Evolutionary conservation across 2,113 vertebrate genomes (phyloP), one percentile per base, ranked within the genome.

Genomic region (Aptenodytes forsteri): DNA sequence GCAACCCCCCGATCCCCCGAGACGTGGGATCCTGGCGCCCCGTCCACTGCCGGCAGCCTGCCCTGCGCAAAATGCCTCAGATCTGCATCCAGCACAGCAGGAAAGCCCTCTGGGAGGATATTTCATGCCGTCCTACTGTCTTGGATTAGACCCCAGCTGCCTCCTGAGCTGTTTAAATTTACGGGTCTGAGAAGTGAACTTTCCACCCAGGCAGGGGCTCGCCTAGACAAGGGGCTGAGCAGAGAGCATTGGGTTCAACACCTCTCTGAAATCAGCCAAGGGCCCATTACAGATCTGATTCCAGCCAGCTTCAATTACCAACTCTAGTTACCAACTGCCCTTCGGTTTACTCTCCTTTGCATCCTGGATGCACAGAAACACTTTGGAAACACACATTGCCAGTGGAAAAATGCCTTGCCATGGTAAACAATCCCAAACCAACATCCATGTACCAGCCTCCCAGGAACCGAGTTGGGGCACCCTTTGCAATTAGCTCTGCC

Each of bases 401-500:
- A 2, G 0, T 55, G 46, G 36, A 32, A 79, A 38, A 78, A 61
- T 1, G 21, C n/a, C 66, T 42, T 40, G 50, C 5, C 0, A 0
- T 49, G 54, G 42, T 26, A 50, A 69, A 61, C 4, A 12, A 26
- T 15, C 42, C 81, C 55, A 52, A 61, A 26, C 34, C 79, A 32
- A 58, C n/a, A n/a, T 8, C 29, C 46, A 11, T 4, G 8, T 21
- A 23, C 32, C 70, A 32, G 22, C 54, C 21, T 61, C 18, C 21
- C 22, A 7, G 49, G 49, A 64, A 27, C 14, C 0, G 2, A 49
- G 59, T 30, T 6, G 15, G 9, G 19, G 19, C 23, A 62, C 17
- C 61, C 54, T 36, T 82, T 36, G 47, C 55, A 36, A 23, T 82
- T 22, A 49, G 55, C n/a, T 50, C 64, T 69, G 55, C 21, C 64